Evolutionary conservation across 23 tunicate species (phyloP).

Genomic region (Diplosoma virens): DNA sequence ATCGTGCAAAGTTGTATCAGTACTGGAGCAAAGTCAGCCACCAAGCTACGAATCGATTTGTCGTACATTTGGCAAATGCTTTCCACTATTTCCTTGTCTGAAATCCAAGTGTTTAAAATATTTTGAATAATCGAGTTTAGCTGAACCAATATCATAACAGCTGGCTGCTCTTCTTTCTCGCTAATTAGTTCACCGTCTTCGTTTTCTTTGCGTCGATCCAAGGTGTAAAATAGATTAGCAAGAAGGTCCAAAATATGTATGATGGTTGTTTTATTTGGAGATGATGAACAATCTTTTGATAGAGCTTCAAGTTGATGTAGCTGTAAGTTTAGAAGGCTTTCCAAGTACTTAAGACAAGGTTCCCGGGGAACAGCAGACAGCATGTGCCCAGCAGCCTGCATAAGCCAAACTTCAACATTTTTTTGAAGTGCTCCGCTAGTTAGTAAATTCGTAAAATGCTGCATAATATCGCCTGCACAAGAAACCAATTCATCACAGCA

Average conservation of each 20-base stretch:
- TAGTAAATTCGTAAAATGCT: conserved; percentile 40
- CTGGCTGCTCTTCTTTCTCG: conserved; percentile 58
- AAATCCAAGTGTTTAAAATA: conserved; percentile 66
- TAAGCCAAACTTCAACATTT: conserved; percentile 78
- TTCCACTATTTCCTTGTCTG: conserved; percentile 37
- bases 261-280: conserved; percentile 74
- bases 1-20: conserved; percentile 58
- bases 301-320: conserved; percentile 76
- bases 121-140: conserved; percentile 57
- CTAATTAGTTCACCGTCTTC: conserved; percentile 40
- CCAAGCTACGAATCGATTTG: conserved; percentile 73
- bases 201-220: conserved; percentile 67
- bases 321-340: conserved; percentile 50
- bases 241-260: conserved; percentile 69
- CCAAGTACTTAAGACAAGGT: conserved; percentile 62
- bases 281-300: conserved; percentile 55
- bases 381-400: conserved; percentile 92
- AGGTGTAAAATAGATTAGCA: conserved; percentile 66
- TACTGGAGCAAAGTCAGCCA: conserved; percentile 42
- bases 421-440: conserved; percentile 36
- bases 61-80: conserved; percentile 73
- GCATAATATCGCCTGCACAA: conserved; percentile 43
- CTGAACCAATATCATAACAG: conserved; percentile 39
- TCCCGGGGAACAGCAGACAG: conserved; percentile 53
- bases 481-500: conserved; percentile 64